These are phyloP conservation scores for Halcyon chelicuti DNA, from an alignment of 2,797 vertebrate species.

Conservation along the genomic window DNA sequence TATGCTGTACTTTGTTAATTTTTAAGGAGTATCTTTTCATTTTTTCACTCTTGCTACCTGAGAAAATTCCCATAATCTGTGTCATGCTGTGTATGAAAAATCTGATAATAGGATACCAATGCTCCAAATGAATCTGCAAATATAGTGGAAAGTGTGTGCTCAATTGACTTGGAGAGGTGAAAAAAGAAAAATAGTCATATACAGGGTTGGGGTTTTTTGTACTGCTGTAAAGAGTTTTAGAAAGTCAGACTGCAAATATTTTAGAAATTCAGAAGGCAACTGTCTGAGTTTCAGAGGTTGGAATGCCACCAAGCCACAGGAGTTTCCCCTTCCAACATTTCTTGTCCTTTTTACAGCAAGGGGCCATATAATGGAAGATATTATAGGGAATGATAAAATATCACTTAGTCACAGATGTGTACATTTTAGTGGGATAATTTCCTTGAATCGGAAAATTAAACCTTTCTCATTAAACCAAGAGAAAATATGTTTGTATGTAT, in stretches of 20 bases:
- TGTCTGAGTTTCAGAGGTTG: neutral
- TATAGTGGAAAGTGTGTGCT: neutral
- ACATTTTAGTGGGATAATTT: neutral
- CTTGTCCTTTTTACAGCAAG: neutral
- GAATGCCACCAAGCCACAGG: neutral
- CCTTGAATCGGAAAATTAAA: neutral
- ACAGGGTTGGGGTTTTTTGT: neutral
- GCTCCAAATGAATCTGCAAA: neutral
- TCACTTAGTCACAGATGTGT: neutral
- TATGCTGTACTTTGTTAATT: neutral
- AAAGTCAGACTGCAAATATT: neutral
- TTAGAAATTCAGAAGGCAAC: neutral
- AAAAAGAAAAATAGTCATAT: neutral
- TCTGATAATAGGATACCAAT: neutral
- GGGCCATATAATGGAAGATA: accelerated
- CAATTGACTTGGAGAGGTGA: neutral
- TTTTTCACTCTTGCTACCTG: neutral
- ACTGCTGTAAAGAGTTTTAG: neutral
- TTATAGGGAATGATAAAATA: neutral
- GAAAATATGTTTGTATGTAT: neutral
- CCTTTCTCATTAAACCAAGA: neutral
- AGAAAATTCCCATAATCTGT: neutral
- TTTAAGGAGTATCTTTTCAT: neutral
- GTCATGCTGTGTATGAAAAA: neutral
- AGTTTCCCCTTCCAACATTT: neutral